Evolutionary conservation across 1,140 invertebrate genomes (phyloP).

Genomic region (Euschistus heros): DNA sequence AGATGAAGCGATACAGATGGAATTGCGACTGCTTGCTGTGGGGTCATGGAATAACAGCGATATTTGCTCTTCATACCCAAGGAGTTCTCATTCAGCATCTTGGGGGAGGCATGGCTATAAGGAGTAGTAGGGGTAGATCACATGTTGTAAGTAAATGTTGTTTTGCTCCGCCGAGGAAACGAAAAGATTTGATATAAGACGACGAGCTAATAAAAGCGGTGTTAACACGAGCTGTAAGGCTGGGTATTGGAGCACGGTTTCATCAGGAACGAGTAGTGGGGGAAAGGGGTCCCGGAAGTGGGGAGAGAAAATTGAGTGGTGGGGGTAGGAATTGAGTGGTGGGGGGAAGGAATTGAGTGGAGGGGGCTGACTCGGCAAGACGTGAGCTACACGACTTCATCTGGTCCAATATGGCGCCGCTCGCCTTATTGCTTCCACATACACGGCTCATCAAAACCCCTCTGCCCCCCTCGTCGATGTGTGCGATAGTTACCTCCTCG

Average conservation of each 20-base stretch:
- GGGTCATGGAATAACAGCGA: too few species aligned
- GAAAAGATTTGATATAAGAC: conserved; percentile 12
- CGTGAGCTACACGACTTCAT: conserved; percentile 25
- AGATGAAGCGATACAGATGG: too few species aligned
- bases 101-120: too few species aligned
- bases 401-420: conserved; percentile 26
- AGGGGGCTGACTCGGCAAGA: conserved; percentile 22
- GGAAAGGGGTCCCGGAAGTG: neutral
- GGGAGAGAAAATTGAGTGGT: neutral
- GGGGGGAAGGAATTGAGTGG: neutral
- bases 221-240: conserved; percentile 22
- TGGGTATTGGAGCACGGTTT: conserved; percentile 26
- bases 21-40: too few species aligned
- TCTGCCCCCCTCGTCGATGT: neutral
- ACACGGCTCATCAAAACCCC: conserved; percentile 21
- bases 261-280: neutral
- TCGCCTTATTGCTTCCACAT: conserved; percentile 20
- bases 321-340: neutral
- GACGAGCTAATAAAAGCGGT: conserved; percentile 3
- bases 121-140: neutral
- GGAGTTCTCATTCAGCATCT: too few species aligned
- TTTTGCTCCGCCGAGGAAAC: neutral
- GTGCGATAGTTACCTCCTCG: too few species aligned
- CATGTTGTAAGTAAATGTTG: neutral
- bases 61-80: too few species aligned